Percentiles rank a stretch among this genome's conserved stretches.
Evolutionary conservation across 2,888 invertebrate species (phyloP).

Genomic region (Morpho achilles): DNA sequence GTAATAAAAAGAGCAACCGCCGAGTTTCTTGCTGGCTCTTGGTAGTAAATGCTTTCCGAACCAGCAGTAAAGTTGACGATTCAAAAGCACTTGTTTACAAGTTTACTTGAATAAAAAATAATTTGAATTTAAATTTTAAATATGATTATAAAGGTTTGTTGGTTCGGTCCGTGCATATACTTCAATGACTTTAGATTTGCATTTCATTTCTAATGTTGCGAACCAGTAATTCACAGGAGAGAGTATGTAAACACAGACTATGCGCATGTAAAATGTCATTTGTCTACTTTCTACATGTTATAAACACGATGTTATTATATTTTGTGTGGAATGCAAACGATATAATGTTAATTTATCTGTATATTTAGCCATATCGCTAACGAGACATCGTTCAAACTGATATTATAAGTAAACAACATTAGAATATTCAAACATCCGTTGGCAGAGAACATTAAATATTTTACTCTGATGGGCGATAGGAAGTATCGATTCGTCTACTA

Average conservation of each 20-base stretch:
- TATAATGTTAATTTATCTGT: slow-evolving; percentile 3
- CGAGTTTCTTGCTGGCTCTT: too few species aligned
- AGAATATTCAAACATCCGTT: slow-evolving; percentile 24
- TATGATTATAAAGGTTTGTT: too few species aligned
- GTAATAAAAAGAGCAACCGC: too few species aligned
- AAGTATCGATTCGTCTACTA: slow-evolving; percentile 2
- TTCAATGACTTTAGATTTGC: too few species aligned
- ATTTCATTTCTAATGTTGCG: too few species aligned
- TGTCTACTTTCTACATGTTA: slow-evolving; percentile 4
- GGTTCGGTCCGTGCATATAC: too few species aligned
- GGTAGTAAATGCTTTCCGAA: too few species aligned
- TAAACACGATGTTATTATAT: slow-evolving; percentile 4
- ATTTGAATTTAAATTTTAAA: too few species aligned
- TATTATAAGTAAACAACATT: slow-evolving; percentile 20
- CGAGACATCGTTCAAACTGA: slow-evolving; percentile 21
- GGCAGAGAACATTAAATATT: slow-evolving; percentile 14
- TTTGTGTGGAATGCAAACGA: not conserved
- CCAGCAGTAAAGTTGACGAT: too few species aligned
- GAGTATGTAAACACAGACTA: not conserved
- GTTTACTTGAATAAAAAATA: too few species aligned
- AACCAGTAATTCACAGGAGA: not conserved
- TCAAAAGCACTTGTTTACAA: too few species aligned
- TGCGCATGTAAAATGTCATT: not conserved
- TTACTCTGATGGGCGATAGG: slow-evolving; percentile 5
- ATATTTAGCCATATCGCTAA: slow-evolving; percentile 15